Conservation (phyloP, 2,888 invertebrate genomes). For the Mamestra brassicae region DNA sequence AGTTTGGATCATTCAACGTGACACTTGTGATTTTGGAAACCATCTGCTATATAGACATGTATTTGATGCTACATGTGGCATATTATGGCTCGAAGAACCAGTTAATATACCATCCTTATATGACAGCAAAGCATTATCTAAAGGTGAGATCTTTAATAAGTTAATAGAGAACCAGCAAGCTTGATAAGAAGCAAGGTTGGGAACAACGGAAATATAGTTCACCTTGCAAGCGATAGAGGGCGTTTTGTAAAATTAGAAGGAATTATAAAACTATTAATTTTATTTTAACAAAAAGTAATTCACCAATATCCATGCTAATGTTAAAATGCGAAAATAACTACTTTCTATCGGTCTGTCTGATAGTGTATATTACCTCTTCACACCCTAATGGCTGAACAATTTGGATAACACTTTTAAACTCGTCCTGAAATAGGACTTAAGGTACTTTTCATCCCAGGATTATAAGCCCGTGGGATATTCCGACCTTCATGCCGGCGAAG, state of each 20-base stretch:
- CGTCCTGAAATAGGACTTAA: too few relatives aligned
- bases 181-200: background rate
- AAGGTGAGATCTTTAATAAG: conserved; percentile 71
- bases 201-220: background rate
- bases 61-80: conserved; percentile 88
- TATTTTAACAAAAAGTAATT: too few relatives aligned
- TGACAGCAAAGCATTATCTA: conserved; percentile 88
- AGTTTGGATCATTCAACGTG: conserved; percentile 77
- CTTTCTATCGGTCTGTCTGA: too few relatives aligned
- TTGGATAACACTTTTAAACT: too few relatives aligned
- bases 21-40: conserved; percentile 80
- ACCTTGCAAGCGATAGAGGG: background rate
- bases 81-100: conserved; percentile 88
- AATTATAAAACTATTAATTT: background rate
- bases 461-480: too few relatives aligned
- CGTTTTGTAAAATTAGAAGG: background rate
- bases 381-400: too few relatives aligned
- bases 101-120: conserved; percentile 89
- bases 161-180: background rate
- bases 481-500: too few relatives aligned
- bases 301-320: too few relatives aligned
- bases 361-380: too few relatives aligned
- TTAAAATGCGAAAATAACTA: too few relatives aligned
- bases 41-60: conserved; percentile 87
- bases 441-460: too few relatives aligned